These are phyloP conservation scores for Cephus spinipes DNA, from an alignment of 2,888 invertebrate genomes.

Conservation along the genomic window DNA sequence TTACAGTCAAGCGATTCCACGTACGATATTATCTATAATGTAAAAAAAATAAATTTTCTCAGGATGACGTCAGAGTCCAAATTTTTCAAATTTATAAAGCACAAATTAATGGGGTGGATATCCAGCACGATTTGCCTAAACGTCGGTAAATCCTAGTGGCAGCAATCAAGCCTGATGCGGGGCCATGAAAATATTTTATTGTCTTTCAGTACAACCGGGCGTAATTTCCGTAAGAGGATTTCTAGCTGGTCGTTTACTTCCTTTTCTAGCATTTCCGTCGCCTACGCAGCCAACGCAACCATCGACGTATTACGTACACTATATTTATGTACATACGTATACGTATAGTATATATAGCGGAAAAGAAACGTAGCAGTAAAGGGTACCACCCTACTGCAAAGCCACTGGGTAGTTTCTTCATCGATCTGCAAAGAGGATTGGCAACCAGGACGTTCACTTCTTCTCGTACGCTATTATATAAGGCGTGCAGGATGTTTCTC, in stretches of 20 bases:
- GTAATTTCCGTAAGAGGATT: constrained; percentile 31
- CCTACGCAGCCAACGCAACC: neutral
- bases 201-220: constrained; percentile 19
- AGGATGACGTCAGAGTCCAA: neutral
- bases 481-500: neutral
- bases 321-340: neutral
- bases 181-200: constrained; percentile 27
- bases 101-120: neutral
- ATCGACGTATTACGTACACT: neutral
- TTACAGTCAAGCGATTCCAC: neutral
- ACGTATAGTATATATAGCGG: neutral
- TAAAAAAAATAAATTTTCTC: neutral
- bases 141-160: constrained; percentile 17
- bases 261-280: neutral
- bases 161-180: constrained; percentile 24
- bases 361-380: constrained; percentile 1
- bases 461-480: neutral
- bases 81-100: neutral
- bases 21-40: neutral
- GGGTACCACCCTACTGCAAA: neutral
- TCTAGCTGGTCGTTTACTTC: neutral
- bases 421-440: neutral
- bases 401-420: neutral
- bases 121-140: constrained; percentile 19
- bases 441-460: neutral